Evolutionary conservation across 2,797 vertebrate genomes (phyloP).

Genomic region (Podarcis lilfordi): DNA sequence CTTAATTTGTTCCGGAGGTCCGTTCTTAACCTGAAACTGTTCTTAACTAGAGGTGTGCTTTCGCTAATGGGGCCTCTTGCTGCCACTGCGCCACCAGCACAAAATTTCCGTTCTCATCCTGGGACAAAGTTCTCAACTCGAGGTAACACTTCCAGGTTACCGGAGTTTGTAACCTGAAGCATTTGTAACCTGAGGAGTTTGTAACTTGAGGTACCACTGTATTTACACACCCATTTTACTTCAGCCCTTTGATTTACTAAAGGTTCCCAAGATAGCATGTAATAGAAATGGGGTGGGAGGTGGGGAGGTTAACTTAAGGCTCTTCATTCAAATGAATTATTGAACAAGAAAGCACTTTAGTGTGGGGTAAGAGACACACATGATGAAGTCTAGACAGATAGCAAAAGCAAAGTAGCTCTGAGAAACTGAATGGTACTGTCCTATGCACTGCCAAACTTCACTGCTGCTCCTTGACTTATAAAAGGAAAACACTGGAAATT

Average conservation of each 20-base stretch:
- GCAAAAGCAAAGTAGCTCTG: not conserved
- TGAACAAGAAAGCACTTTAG: not conserved
- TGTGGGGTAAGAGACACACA: not conserved
- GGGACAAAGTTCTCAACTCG: too few species aligned
- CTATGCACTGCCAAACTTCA: not conserved
- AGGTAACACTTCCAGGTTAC: too few species aligned
- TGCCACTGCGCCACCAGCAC: too few species aligned
- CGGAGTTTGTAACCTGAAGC: too few species aligned
- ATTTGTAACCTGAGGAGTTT: too few species aligned
- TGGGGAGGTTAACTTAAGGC: not conserved
- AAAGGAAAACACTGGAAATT: not conserved
- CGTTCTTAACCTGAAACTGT: too few species aligned
- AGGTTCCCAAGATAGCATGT: not conserved
- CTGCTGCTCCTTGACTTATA: not conserved
- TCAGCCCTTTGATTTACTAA: not conserved
- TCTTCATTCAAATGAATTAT: slow-evolving; percentile 5
- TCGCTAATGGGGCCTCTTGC: too few species aligned
- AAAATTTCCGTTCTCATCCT: too few species aligned
- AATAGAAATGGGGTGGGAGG: not conserved
- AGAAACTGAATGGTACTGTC: not conserved
- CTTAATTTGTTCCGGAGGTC: too few species aligned
- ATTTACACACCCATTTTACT: not conserved
- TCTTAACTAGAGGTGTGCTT: too few species aligned
- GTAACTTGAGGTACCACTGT: too few species aligned
- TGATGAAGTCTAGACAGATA: slow-evolving; percentile 5